Percentiles rank a stretch among this genome's conserved stretches.
Conservation (phyloP, 1,140 invertebrate species). For the Bombus superbus region DNA sequence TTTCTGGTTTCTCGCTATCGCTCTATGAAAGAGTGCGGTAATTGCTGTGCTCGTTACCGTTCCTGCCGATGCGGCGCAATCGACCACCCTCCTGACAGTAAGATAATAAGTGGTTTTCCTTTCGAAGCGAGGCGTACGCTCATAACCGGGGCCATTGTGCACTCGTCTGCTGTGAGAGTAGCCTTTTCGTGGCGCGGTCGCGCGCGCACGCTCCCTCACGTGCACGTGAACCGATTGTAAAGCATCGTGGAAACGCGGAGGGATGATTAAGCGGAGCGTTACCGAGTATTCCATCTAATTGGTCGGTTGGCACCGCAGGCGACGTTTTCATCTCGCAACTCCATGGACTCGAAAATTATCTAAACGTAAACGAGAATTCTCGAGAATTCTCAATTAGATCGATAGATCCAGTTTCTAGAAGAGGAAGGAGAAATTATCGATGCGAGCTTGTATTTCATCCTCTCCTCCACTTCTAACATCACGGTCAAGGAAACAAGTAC, state of each 20-base stretch:
- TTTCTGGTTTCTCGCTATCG: conserved; percentile 61
- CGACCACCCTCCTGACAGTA: conserved; percentile 69
- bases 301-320: conserved; percentile 6
- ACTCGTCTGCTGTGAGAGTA: conserved; percentile 24
- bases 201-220: background rate
- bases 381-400: too few species aligned
- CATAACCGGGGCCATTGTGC: conserved; percentile 54
- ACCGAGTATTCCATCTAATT: conserved; percentile 37
- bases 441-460: background rate
- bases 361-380: background rate
- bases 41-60: conserved; percentile 71
- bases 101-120: conserved; percentile 73
- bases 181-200: conserved; percentile 21
- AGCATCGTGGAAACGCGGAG: conserved; percentile 34
- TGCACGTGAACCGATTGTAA: conserved; percentile 55
- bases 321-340: conserved; percentile 11
- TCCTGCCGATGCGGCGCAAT: conserved; percentile 68
- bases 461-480: background rate
- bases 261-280: conserved; percentile 35
- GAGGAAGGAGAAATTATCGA: too few species aligned
- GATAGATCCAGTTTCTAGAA: background rate
- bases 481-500: background rate
- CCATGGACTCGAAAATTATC: background rate
- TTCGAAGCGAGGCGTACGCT: conserved; percentile 60
- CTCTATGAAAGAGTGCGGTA: conserved; percentile 68